phyloP scores from a whole-genome alignment of 1,140 invertebrate species.

The Doryteuthis pealeii region DNA sequence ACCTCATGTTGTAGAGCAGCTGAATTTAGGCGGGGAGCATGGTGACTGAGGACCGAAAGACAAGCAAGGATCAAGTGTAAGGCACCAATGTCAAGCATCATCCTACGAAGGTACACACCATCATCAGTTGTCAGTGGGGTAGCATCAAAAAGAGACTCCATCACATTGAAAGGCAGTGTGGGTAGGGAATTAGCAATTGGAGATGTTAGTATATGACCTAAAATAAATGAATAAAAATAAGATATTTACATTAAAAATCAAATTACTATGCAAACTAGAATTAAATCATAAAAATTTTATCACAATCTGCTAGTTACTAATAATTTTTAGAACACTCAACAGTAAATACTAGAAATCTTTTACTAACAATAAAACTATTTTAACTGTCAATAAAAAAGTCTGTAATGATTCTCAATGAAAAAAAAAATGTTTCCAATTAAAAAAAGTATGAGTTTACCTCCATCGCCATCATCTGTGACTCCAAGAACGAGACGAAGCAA shows the following conservation, averaged over 20 bases:
- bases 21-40: constrained; percentile 62
- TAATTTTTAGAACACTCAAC: not conserved
- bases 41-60: constrained; percentile 86
- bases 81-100: constrained; percentile 80
- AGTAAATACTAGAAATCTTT: no score
- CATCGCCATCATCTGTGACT: constrained; percentile 87
- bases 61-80: constrained; percentile 82
- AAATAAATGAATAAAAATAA: constrained; percentile 27
- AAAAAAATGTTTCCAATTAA: no score
- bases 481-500: constrained; percentile 81
- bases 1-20: constrained; percentile 63
- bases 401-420: no score
- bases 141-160: constrained; percentile 77
- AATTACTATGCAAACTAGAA: no score
- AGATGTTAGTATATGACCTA: constrained; percentile 75
- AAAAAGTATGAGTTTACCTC: constrained; percentile 63
- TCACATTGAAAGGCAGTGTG: constrained; percentile 85
- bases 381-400: no score
- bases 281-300: no score
- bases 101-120: constrained; percentile 74
- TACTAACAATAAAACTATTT: no score
- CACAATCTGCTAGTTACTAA: not conserved
- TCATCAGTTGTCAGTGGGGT: constrained; percentile 80
- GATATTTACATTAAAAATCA: no score
- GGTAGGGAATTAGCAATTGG: constrained; percentile 75